Conservation (phyloP, 37 sponge, comb jelly and placozoan species). For the Agelas oroides region DNA sequence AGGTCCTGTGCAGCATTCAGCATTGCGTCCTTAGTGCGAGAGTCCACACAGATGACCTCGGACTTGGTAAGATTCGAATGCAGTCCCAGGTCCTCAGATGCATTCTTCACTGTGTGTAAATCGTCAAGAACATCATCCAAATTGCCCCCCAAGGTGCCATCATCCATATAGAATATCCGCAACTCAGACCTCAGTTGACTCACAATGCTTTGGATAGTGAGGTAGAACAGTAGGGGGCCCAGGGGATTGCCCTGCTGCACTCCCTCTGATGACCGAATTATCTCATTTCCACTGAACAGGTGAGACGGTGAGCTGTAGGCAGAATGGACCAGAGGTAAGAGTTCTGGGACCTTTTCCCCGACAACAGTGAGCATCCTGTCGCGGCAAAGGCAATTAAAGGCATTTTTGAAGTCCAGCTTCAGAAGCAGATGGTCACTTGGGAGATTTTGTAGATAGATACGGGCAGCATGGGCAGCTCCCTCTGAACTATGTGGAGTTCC, state of each 20-base stretch:
- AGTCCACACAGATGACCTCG: slow-evolving; percentile 21
- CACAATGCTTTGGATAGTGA: slow-evolving; percentile 25
- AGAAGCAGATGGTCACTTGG: slow-evolving; percentile 4
- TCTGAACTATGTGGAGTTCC: slow-evolving; percentile 12
- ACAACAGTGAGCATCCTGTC: slow-evolving; percentile 38
- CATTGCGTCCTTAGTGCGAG: background rate
- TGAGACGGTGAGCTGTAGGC: background rate
- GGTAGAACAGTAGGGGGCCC: slow-evolving; percentile 43
- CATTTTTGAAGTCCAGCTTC: slow-evolving; percentile 14
- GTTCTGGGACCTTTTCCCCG: slow-evolving; percentile 3
- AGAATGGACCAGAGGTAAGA: too few relatives aligned
- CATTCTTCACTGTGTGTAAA: slow-evolving; percentile 11
- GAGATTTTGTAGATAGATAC: slow-evolving; percentile 11
- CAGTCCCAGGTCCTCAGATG: slow-evolving; percentile 30
- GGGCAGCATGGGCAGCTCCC: slow-evolving; percentile 47
- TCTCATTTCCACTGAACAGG: slow-evolving; percentile 18
- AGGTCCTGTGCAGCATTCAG: slow-evolving; percentile 7
- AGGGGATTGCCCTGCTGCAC: slow-evolving; percentile 27
- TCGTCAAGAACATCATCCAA: slow-evolving; percentile 10
- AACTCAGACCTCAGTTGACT: slow-evolving; percentile 29
- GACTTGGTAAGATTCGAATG: slow-evolving; percentile 27
- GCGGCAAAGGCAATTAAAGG: background rate
- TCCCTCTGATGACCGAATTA: slow-evolving; percentile 33
- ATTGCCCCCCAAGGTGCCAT: slow-evolving; percentile 31
- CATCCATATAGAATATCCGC: slow-evolving; percentile 38